phyloP scores from a whole-genome alignment of 2,888 invertebrate species.

The Pseudococcus longispinus region DNA sequence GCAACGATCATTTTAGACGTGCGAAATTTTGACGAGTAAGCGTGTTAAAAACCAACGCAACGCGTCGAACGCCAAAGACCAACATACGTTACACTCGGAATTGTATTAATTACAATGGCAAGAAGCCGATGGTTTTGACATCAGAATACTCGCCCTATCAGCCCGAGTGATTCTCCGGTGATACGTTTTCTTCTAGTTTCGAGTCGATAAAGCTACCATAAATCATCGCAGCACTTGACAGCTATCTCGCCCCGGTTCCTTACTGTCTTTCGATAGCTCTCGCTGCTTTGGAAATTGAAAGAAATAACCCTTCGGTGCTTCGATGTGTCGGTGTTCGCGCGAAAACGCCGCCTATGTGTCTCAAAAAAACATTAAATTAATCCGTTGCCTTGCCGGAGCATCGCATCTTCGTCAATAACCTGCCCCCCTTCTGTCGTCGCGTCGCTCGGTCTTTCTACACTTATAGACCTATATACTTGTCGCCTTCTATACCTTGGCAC shows the following conservation, averaged over 20 bases:
- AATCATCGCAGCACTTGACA: conserved; percentile 15
- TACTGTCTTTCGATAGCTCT: background rate
- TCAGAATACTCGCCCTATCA: background rate
- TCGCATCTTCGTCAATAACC: background rate
- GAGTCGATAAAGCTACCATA: conserved; percentile 32
- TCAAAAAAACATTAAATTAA: conserved; percentile 16
- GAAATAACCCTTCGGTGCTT: background rate
- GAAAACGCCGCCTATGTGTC: background rate
- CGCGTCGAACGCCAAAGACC: background rate
- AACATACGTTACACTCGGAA: conserved; percentile 26
- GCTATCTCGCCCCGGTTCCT: background rate
- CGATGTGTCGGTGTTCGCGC: background rate
- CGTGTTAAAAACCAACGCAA: background rate
- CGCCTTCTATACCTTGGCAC: background rate
- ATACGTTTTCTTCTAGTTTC: background rate
- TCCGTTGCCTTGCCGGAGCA: background rate
- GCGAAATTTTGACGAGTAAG: background rate
- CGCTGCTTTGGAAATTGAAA: background rate
- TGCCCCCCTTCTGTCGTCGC: background rate
- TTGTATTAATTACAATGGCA: conserved; percentile 37
- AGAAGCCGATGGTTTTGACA: conserved; percentile 16
- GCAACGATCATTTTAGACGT: background rate
- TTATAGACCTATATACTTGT: background rate
- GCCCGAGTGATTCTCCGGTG: background rate
- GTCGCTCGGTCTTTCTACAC: background rate